phyloP scores from a whole-genome alignment of 2,797 vertebrate species.

The Alcedo atthis region DNA sequence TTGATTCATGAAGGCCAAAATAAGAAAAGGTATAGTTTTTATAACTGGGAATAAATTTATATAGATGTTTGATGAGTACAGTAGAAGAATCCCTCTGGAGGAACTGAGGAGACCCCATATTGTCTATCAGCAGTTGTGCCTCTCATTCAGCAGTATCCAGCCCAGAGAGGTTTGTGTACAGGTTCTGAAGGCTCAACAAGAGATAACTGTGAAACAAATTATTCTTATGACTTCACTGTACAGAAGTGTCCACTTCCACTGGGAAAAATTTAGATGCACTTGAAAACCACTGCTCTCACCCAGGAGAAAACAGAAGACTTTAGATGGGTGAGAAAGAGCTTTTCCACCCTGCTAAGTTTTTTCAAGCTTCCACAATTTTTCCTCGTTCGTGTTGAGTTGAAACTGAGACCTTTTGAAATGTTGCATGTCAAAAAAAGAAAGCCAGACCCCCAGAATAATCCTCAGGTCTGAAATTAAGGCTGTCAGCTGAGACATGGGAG shows the following conservation, averaged over 20 bases:
- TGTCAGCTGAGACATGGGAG: slow-evolving; percentile 1
- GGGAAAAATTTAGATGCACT: slow-evolving; percentile 47
- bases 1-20: background rate
- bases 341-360: slow-evolving; percentile 21
- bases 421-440: slow-evolving; percentile 14
- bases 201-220: slow-evolving; percentile 27
- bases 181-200: slow-evolving; percentile 5
- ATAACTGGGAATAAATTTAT: background rate
- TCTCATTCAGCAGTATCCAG: background rate
- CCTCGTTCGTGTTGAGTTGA: background rate
- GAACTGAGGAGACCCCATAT: background rate
- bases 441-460: slow-evolving; percentile 4
- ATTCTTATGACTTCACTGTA: background rate
- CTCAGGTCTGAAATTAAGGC: slow-evolving; percentile 29
- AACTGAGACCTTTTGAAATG: slow-evolving; percentile 33
- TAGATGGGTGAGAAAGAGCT: slow-evolving; percentile 6
- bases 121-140: background rate
- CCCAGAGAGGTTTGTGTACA: background rate
- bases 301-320: slow-evolving; percentile 29
- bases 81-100: background rate
- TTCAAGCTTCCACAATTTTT: slow-evolving; percentile 21
- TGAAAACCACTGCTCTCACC: background rate
- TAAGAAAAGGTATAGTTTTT: background rate
- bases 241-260: slow-evolving; percentile 27
- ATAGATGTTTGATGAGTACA: background rate